Base-by-base conservation (phyloP, 92 coral and sea anemone species). In the Metridium senile region DNA sequence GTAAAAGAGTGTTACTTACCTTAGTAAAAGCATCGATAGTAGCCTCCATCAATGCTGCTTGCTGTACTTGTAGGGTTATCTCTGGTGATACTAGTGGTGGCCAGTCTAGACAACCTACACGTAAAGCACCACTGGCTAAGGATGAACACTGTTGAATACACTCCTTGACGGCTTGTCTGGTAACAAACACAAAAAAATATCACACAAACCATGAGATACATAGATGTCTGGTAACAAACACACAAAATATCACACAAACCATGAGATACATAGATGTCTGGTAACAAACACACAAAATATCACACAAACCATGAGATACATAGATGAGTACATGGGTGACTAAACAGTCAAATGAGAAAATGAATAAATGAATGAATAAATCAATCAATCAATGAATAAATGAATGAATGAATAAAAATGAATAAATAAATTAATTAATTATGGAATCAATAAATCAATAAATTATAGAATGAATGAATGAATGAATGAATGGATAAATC, bases 131-230 rank as follows among this genome's bases (percentile, higher is more conserved):
- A 57, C 78, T 84, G 28, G 91, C 80, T 29, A 91, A 79, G 16
- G 82, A 85, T 56, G 81, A 70, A 61, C 86, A 74, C 66, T 91
- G 91, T 20, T 82, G 85, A 51, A 91, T 69, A 29, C 92, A 85
- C 46, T 89, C 93, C 54, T 89, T 91, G 47, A 89, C 87, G 28
- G 93, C 93, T 88, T 91, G 90, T 64, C 97, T 91, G 81, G 18
- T 66, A 63, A 68, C 22, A 70, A 35, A 33, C 31, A 9, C 10
- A 54, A 33, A 30, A 68, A n/a, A n/a, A n/a, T n/a, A n/a, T n/a
- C n/a, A n/a, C n/a, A n/a, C n/a, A n/a, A n/a, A n/a, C n/a, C n/a
- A n/a, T n/a, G n/a, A n/a, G n/a, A n/a, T n/a, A n/a, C n/a, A n/a
- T n/a, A n/a, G n/a, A n/a, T n/a, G n/a, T n/a, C n/a, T n/a, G n/a